These are phyloP conservation scores for Ianthella basta DNA, from an alignment of 37 sponge, comb jelly and placozoan genomes.

Conservation along the genomic window DNA sequence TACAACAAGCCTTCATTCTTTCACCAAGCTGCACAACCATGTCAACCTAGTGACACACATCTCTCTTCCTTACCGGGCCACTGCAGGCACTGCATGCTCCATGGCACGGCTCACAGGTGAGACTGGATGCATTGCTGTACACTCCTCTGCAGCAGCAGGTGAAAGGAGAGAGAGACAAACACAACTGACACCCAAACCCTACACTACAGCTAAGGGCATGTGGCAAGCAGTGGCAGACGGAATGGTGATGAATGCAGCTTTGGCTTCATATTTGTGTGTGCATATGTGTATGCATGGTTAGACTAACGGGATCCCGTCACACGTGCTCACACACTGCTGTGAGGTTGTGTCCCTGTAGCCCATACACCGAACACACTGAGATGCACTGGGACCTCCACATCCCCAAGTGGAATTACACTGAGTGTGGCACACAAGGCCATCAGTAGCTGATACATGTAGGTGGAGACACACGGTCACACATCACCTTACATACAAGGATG, in stretches of 20 bases:
- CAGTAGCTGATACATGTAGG: constrained; percentile 22
- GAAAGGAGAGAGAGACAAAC: not conserved
- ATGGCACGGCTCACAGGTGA: constrained; percentile 56
- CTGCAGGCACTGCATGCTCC: constrained; percentile 33
- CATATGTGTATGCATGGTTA: not conserved
- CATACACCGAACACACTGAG: constrained; percentile 72
- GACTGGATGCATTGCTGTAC: constrained; percentile 26
- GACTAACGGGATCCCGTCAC: constrained; percentile 37
- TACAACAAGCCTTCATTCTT: no score
- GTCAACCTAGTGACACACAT: not conserved
- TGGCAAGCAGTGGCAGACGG: no score
- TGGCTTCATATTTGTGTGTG: not conserved
- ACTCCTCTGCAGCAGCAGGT: not conserved
- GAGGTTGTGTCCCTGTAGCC: constrained; percentile 45
- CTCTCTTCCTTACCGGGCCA: constrained; percentile 41
- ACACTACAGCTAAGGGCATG: not conserved
- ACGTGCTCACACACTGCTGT: constrained; percentile 53
- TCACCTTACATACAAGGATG: no score
- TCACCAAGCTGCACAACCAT: no score
- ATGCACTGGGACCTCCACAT: constrained; percentile 68
- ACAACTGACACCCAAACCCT: not conserved
- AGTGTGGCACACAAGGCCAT: constrained; percentile 48
- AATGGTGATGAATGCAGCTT: not conserved
- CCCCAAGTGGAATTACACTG: constrained; percentile 54
- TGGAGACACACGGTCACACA: no score